Percentiles rank a stretch among this genome's conserved stretches.
Evolutionary conservation across 2,797 vertebrate genomes (phyloP).

Genomic region (Takifugu ocellatus): DNA sequence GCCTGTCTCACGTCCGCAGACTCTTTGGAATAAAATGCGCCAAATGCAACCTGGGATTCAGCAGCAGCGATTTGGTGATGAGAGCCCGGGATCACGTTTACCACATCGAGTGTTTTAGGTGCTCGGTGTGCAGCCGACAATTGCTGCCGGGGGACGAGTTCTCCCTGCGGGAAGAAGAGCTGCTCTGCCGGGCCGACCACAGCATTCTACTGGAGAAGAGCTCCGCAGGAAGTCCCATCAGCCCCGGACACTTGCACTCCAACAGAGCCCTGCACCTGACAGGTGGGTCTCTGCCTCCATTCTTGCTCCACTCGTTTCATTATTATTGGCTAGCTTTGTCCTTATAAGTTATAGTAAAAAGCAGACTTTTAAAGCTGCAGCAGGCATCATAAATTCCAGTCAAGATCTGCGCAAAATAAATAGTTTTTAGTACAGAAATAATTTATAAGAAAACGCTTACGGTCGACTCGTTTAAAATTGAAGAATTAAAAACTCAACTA

Average conservation of each 20-base stretch:
- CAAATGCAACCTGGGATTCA: conserved; percentile 87
- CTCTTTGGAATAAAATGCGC: conserved; percentile 90
- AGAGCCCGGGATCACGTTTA: conserved; percentile 87
- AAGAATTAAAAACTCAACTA: no score
- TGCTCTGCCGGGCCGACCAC: conserved; percentile 88
- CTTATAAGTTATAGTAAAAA: not conserved
- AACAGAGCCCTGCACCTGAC: conserved; percentile 79
- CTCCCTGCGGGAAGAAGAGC: conserved; percentile 85
- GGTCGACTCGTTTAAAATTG: no score
- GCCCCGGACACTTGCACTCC: conserved; percentile 76
- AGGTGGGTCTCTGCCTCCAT: conserved; percentile 66
- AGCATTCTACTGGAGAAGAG: conserved; percentile 76
- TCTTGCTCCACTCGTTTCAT: not conserved
- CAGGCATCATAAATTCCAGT: no score
- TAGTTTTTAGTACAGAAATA: not conserved
- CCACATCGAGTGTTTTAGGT: conserved; percentile 94
- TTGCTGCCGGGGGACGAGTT: conserved; percentile 93
- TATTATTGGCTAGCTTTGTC: not conserved
- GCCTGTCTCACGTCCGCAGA: conserved; percentile 63
- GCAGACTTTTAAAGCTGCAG: no score
- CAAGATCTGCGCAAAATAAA: not conserved
- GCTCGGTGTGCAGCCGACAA: conserved; percentile 88
- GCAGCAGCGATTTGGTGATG: conserved; percentile 92
- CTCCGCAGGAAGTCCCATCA: conserved; percentile 78
- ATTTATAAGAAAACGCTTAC: not conserved